These are phyloP conservation scores for Machaerirhynchus nigripectus DNA, from an alignment of 2,113 vertebrate genomes.

Conservation along the genomic window DNA sequence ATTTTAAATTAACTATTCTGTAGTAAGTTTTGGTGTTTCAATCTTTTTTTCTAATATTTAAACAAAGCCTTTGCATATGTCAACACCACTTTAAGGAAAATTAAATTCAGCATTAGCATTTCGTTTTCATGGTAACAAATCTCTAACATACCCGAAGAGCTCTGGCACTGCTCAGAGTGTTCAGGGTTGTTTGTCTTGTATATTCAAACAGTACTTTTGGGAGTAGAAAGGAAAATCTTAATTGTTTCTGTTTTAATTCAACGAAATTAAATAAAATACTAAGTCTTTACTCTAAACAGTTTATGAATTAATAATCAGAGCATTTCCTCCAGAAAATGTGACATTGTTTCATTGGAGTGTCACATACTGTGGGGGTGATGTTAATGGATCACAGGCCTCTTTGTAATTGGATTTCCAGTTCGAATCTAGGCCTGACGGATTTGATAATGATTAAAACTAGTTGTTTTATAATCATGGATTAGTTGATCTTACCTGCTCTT, in stretches of 20 bases:
- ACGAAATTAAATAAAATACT: not conserved
- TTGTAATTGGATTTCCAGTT: not conserved
- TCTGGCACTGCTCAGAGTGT: not conserved
- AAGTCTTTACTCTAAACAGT: not conserved
- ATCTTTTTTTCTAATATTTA: conserved; percentile 35
- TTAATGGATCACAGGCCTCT: not conserved
- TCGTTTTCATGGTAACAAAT: conserved; percentile 41
- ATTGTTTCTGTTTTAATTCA: conserved; percentile 28
- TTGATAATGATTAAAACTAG: not conserved
- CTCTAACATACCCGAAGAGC: not conserved
- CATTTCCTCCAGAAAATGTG: not conserved
- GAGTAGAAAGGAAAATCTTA: conserved; percentile 20
- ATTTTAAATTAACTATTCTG: conserved; percentile 34
- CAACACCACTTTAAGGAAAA: conserved; percentile 53
- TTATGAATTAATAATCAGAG: conserved; percentile 46
- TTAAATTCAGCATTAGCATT: conserved; percentile 17
- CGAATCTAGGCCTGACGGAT: not conserved
- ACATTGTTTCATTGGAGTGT: not conserved
- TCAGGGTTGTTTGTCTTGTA: conserved; percentile 19
- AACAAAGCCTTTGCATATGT: conserved; percentile 51
- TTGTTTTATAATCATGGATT: not conserved
- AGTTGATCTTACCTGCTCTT: not conserved
- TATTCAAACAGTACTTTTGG: conserved; percentile 30
- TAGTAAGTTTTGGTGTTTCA: conserved; percentile 15
- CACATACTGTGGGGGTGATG: not conserved